These are phyloP conservation scores for Sebastes nivosus DNA, from an alignment of 2,797 vertebrate species.

Conservation along the genomic window DNA sequence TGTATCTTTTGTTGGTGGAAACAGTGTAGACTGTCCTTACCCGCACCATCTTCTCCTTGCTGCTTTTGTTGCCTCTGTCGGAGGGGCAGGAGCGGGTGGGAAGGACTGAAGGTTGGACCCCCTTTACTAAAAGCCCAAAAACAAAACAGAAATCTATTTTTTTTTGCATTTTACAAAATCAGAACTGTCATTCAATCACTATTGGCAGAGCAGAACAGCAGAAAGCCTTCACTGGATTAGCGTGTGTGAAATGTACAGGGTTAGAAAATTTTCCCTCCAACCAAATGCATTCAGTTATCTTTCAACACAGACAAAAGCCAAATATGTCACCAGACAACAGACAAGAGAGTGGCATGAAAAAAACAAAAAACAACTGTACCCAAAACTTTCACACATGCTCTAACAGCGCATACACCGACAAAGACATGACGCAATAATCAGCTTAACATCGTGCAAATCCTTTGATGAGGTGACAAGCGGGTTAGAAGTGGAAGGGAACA, in stretches of 20 bases:
- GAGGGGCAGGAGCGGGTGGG: slow-evolving; percentile 93
- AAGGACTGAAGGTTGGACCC: slow-evolving; percentile 88
- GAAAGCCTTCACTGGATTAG: not conserved
- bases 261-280: not conserved
- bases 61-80: slow-evolving; percentile 95
- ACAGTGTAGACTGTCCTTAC: slow-evolving; percentile 70
- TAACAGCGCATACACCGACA: not conserved
- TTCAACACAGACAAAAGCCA: not conserved
- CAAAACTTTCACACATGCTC: not conserved
- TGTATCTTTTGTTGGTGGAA: not conserved
- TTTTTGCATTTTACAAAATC: not conserved
- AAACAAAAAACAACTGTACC: not conserved
- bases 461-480: not conserved
- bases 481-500: slow-evolving; percentile 1
- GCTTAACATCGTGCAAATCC: not conserved
- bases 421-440: not conserved
- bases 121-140: slow-evolving; percentile 82
- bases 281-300: not conserved
- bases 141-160: not conserved
- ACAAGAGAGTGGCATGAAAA: not conserved
- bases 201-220: not conserved
- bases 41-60: slow-evolving; percentile 87
- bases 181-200: not conserved
- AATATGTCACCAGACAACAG: not conserved
- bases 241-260: too few species aligned